These are phyloP conservation scores for Musca vetustissima DNA, from an alignment of 1,140 invertebrate species.

Conservation along the genomic window DNA sequence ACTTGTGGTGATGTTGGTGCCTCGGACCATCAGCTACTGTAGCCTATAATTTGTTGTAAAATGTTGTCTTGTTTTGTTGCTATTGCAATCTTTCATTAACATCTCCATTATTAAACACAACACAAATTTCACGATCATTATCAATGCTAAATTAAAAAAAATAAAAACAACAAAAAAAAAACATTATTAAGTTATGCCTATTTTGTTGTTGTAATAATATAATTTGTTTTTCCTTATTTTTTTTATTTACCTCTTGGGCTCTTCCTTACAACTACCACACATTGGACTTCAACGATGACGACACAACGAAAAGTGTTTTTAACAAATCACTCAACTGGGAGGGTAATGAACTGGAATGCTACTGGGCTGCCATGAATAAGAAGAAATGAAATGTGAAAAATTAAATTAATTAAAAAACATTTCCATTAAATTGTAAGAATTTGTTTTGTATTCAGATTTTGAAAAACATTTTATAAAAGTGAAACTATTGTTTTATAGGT, in stretches of 20 bases:
- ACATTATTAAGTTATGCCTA: constrained; percentile 3
- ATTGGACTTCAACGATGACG: no score
- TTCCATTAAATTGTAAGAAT: background rate
- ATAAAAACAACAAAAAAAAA: background rate
- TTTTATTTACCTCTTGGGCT: background rate
- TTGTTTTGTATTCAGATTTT: background rate
- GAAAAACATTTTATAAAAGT: no score
- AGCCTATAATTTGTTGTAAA: no score
- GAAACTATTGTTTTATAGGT: no score
- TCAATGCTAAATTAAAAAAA: constrained; percentile 13
- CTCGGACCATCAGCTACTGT: no score
- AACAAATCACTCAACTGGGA: constrained; percentile 50
- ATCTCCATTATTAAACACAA: background rate
- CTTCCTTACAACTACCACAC: constrained; percentile 19
- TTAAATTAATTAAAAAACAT: background rate
- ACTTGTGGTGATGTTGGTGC: no score
- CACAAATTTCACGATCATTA: constrained; percentile 20
- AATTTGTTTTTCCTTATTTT: background rate
- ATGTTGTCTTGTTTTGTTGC: no score
- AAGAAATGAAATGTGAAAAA: constrained; percentile 18
- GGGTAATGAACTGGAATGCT: constrained; percentile 44
- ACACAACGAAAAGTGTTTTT: constrained; percentile 39
- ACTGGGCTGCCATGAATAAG: constrained; percentile 39
- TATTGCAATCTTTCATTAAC: no score
- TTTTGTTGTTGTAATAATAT: background rate